A percentile compares a stretch with the other conserved stretches of the same genome.
These are phyloP conservation scores for Ptychobarbus kaznakovi DNA, from an alignment of 2,797 vertebrate genomes.

Conservation along the genomic window DNA sequence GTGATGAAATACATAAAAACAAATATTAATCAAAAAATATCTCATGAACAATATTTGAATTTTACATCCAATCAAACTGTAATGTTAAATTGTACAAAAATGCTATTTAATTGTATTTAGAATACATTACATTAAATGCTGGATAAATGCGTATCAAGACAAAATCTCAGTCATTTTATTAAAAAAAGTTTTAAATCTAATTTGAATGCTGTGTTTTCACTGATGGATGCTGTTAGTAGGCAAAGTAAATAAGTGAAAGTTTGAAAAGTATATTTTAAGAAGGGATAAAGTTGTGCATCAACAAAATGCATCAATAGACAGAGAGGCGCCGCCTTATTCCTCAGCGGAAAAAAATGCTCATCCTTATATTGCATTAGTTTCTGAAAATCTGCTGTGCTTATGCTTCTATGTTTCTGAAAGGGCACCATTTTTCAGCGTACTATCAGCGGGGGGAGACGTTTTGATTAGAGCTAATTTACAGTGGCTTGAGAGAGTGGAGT, in stretches of 20 bases:
- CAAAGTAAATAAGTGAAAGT: not conserved
- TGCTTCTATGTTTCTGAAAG: slow-evolving; percentile 47
- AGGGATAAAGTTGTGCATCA: not conserved
- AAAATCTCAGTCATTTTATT: no score
- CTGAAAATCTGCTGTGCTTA: slow-evolving; percentile 29
- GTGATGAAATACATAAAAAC: not conserved
- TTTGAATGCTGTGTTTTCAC: slow-evolving; percentile 1
- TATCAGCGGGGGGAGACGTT: slow-evolving; percentile 64
- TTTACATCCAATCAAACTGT: not conserved
- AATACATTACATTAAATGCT: not conserved
- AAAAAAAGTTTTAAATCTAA: no score
- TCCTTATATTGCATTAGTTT: slow-evolving; percentile 7
- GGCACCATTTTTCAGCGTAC: slow-evolving; percentile 17
- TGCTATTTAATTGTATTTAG: not conserved
- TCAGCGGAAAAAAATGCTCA: slow-evolving; percentile 8
- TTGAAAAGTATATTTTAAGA: not conserved
- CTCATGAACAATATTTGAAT: not conserved
- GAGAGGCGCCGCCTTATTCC: not conserved
- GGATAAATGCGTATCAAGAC: not conserved
- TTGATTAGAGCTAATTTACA: slow-evolving; percentile 72
- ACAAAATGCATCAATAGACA: not conserved
- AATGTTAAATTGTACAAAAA: not conserved
- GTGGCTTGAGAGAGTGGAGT: slow-evolving; percentile 56
- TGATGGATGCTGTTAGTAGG: not conserved
- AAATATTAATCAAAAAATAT: not conserved